These are phyloP conservation scores for Acronicta alni DNA, from an alignment of 2,888 invertebrate genomes.

Conservation along the genomic window DNA sequence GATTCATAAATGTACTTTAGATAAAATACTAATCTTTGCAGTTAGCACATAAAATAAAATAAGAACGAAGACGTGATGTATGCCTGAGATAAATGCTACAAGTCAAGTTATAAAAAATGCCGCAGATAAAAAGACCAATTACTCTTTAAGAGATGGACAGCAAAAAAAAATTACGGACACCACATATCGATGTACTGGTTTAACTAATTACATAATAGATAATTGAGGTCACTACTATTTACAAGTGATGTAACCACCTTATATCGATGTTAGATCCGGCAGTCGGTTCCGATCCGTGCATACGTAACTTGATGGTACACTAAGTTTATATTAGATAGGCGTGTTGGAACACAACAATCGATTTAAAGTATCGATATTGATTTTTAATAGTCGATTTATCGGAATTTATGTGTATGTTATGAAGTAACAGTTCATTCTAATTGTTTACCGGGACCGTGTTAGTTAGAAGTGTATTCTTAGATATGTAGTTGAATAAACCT, in stretches of 20 bases:
- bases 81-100: neutral
- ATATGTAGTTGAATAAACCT: neutral
- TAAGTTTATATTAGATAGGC: slow-evolving; percentile 43
- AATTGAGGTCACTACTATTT: slow-evolving; percentile 68
- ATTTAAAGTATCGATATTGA: slow-evolving; percentile 44
- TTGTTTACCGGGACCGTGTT: neutral
- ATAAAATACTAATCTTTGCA: no score
- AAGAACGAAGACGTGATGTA: slow-evolving; percentile 11
- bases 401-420: slow-evolving; percentile 7
- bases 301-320: slow-evolving; percentile 59
- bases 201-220: slow-evolving; percentile 67
- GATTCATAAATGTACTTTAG: no score
- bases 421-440: slow-evolving; percentile 12
- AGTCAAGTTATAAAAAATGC: neutral
- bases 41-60: neutral
- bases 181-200: slow-evolving; percentile 51
- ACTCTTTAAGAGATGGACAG: slow-evolving; percentile 34
- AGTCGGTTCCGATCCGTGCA: slow-evolving; percentile 65
- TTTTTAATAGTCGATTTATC: slow-evolving; percentile 32
- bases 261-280: slow-evolving; percentile 72
- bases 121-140: slow-evolving; percentile 32
- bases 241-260: slow-evolving; percentile 66
- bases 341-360: slow-evolving; percentile 38
- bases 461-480: neutral
- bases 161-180: slow-evolving; percentile 41